Percentiles rank a stretch among this genome's conserved stretches.
phyloP scores from a whole-genome alignment of 1,140 invertebrate species.

The Lamellibrachia luymesi region DNA sequence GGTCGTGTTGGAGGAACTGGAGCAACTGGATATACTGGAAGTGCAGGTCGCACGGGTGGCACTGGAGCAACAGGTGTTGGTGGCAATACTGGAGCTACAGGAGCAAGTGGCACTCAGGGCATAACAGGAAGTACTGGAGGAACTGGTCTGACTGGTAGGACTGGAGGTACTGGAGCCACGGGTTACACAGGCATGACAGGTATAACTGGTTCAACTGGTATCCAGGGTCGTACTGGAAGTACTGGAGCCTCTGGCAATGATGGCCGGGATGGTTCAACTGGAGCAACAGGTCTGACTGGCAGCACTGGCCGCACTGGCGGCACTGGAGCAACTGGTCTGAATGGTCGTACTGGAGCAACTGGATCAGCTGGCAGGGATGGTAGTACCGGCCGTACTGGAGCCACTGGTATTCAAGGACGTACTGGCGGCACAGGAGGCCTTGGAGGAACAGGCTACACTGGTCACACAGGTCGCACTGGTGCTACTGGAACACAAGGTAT shows the following conservation, averaged over 20 bases:
- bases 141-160: not conserved
- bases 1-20: not conserved
- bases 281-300: slow-evolving; percentile 11
- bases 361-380: not conserved
- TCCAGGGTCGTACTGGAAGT: slow-evolving; percentile 8
- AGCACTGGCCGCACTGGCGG: not conserved
- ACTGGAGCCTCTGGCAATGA: not conserved
- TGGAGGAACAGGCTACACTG: not conserved
- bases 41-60: not conserved
- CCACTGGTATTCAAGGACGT: not conserved
- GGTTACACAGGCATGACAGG: slow-evolving; percentile 5
- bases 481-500: not conserved
- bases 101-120: not conserved
- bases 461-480: not conserved
- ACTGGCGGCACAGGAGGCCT: not conserved
- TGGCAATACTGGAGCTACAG: not conserved
- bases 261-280: slow-evolving; percentile 10
- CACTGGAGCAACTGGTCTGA: slow-evolving; percentile 3
- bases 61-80: not conserved
- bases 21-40: not conserved
- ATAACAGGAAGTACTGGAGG: not conserved
- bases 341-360: slow-evolving; percentile 9
- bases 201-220: not conserved
- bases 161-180: not conserved
- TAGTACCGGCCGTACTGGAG: slow-evolving; percentile 11